These are phyloP conservation scores for Spisula solida DNA, from an alignment of 2,888 invertebrate genomes.

Conservation along the genomic window DNA sequence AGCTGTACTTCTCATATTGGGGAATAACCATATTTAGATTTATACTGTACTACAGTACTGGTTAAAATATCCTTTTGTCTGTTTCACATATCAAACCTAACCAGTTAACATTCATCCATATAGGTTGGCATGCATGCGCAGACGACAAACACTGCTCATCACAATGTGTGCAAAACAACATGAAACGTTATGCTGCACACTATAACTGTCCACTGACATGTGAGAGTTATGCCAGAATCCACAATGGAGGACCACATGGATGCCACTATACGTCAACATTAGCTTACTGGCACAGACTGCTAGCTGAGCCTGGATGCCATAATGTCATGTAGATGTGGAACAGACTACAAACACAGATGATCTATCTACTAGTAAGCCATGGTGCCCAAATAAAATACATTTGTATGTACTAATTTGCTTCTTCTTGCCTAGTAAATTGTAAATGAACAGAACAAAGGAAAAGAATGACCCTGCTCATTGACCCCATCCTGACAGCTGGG, in stretches of 20 bases:
- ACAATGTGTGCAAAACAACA: slow-evolving; percentile 76
- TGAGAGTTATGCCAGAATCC: slow-evolving; percentile 79
- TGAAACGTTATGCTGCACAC: slow-evolving; percentile 74
- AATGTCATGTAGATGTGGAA: slow-evolving; percentile 2
- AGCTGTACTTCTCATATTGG: no score
- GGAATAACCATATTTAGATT: no score
- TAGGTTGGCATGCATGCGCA: slow-evolving; percentile 77
- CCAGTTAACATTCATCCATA: background rate
- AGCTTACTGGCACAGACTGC: slow-evolving; percentile 74
- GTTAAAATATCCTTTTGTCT: no score
- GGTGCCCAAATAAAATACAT: no score
- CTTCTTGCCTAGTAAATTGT: no score
- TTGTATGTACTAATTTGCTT: no score
- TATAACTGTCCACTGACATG: slow-evolving; percentile 75
- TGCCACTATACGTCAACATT: slow-evolving; percentile 70
- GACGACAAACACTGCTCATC: slow-evolving; percentile 75
- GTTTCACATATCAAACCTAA: no score
- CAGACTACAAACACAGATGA: background rate
- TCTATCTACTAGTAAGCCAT: no score
- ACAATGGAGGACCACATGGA: slow-evolving; percentile 82
- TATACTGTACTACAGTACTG: no score
- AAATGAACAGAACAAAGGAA: no score
- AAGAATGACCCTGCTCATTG: no score
- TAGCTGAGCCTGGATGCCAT: slow-evolving; percentile 26
- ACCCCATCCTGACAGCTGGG: no score